Evolutionary conservation across 2,797 vertebrate genomes (phyloP), one percentile per base, ranked within the genome.

Genomic region (Phaenicophaeus curvirostris): DNA sequence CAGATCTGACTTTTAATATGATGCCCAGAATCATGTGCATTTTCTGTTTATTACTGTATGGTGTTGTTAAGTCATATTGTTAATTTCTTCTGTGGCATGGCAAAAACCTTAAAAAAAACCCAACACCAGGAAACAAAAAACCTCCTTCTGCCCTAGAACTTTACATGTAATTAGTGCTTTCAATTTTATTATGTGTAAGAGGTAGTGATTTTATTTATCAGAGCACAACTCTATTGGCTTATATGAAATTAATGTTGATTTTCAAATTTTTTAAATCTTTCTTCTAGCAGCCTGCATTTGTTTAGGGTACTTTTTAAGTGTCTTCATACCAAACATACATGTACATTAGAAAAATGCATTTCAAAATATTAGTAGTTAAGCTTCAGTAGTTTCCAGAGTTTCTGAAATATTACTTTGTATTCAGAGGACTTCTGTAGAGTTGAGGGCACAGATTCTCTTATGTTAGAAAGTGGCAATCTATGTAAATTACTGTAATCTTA

Each of bases 1-100:
- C 65, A 86, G 91, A 19, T 93, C 80, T 84, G 77, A 65, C 90
- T 95, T 97, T 95, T 81, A 88, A 79, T 87, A 51, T 68, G 46
- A 95, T 91, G 87, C 78, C 66, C 77, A 55, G 84, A 85, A 63
- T 94, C 88, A 83, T 2, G 30, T 90, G 84, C 85, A 15, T 87
- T 96, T 96, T 82, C 95, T 90, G 35, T 57, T 74, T 76, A 82
- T 81, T 95, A 39, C 67, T 62, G 20, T 61, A 15, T 85, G 48
- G 21, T 78, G 44, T 95, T 93, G 62, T 72, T 94, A 59, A 92
- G 54, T 89, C 53, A 57, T 55, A 44, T 90, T 84, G 42, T 88
- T 85, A 77, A 54, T 84, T 39, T 87, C 55, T 51, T 83, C 87
- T 82, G 42, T 59, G 55, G 63, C 33, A 15, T 37, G 35, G 65